Evolutionary conservation across 2,888 invertebrate genomes (phyloP).

Genomic region (Andrena minutula): DNA sequence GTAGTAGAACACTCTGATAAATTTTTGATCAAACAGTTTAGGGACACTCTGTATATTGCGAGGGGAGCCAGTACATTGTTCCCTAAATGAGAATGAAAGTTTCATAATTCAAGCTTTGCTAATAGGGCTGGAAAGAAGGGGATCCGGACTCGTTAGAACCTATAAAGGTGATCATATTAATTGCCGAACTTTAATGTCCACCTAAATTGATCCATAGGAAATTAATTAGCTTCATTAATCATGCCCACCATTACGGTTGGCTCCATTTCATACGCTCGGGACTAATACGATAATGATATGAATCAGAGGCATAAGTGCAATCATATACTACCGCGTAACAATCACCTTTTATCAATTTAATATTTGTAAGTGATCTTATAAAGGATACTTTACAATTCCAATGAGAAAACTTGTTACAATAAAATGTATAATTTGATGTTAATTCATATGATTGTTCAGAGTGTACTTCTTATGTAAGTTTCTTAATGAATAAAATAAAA

Average conservation of each 20-base stretch:
- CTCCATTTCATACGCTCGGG: conserved; percentile 1
- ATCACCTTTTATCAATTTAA: neutral
- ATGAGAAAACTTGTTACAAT: too few species aligned
- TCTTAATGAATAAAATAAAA: too few species aligned
- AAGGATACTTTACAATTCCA: neutral
- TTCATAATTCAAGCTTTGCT: conserved; percentile 36
- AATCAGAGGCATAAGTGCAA: conserved; percentile 6
- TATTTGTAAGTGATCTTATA: neutral
- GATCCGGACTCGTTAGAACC: conserved; percentile 15
- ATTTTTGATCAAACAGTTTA: neutral
- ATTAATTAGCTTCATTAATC: conserved; percentile 49
- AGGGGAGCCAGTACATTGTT: neutral
- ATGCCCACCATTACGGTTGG: neutral
- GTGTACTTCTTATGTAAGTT: too few species aligned
- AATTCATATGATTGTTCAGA: too few species aligned
- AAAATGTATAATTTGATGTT: too few species aligned
- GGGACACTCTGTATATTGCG: neutral
- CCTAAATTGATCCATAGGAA: conserved; percentile 39
- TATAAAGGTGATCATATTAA: conserved; percentile 33
- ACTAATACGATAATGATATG: conserved; percentile 31
- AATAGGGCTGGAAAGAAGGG: neutral
- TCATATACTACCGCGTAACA: conserved; percentile 8
- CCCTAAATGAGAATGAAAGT: conserved; percentile 22
- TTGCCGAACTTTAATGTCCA: conserved; percentile 19
- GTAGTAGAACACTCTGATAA: neutral